Evolutionary conservation across 2,888 invertebrate species (phyloP).

Genomic region (Eupithecia tripunctaria): DNA sequence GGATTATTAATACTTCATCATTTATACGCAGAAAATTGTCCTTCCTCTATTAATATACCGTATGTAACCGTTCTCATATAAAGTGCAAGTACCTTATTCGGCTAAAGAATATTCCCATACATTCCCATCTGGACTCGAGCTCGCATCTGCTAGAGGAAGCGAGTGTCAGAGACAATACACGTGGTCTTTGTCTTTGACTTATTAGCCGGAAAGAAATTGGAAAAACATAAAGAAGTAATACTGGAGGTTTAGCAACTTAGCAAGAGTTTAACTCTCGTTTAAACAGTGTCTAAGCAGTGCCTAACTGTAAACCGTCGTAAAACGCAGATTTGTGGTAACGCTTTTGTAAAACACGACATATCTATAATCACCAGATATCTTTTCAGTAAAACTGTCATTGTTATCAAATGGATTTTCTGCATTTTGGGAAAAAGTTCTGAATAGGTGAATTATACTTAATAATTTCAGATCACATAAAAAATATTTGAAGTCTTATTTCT

Average conservation of each 20-base stretch:
- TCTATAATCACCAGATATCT: too few relatives aligned
- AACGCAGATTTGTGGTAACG: too few relatives aligned
- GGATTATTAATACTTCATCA: not conserved
- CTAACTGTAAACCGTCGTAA: too few relatives aligned
- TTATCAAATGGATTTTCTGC: too few relatives aligned
- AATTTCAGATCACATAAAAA: too few relatives aligned
- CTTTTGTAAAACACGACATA: too few relatives aligned
- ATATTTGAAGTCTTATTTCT: too few relatives aligned
- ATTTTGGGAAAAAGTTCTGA: too few relatives aligned
- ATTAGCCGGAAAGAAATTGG: constrained; percentile 6
- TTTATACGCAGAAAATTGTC: not conserved
- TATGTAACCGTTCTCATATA: not conserved
- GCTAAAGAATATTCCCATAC: constrained; percentile 18
- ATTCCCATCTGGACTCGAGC: constrained; percentile 3
- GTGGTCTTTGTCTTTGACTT: constrained; percentile 2
- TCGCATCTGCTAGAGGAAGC: constrained; percentile 16
- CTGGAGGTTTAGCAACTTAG: not conserved
- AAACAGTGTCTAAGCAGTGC: too few relatives aligned
- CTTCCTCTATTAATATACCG: not conserved
- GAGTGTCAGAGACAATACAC: constrained; percentile 9
- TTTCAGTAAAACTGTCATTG: too few relatives aligned
- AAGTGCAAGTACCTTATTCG: not conserved
- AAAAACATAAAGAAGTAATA: not conserved
- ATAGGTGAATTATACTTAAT: too few relatives aligned
- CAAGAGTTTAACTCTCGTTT: too few relatives aligned